phyloP scores from a whole-genome alignment of 2,888 invertebrate genomes.

The Dasysyrphus tricinctus region DNA sequence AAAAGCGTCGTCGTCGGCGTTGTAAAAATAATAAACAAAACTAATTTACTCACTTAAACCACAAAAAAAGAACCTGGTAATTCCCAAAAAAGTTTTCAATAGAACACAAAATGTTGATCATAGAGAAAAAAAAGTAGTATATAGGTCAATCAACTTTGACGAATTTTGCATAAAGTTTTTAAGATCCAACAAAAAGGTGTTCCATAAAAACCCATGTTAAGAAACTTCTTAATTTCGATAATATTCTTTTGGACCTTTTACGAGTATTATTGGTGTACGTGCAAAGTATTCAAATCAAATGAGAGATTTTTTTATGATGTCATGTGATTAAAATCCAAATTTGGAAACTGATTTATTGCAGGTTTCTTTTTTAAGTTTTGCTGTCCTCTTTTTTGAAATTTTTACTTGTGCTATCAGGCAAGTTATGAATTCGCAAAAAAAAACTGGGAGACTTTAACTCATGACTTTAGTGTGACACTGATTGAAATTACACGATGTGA shows the following conservation, averaged over 20 bases:
- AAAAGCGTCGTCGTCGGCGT: neutral
- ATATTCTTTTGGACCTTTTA: neutral
- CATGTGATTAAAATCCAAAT: constrained; percentile 67
- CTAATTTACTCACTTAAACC: neutral
- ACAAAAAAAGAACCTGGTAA: neutral
- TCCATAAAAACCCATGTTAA: constrained; percentile 39
- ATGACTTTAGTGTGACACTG: too few species aligned
- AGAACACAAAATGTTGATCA: neutral
- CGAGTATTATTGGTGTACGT: neutral
- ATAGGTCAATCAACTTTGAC: constrained; percentile 66
- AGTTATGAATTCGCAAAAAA: neutral
- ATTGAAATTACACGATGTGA: too few species aligned
- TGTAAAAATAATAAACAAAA: neutral
- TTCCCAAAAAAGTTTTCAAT: constrained; percentile 7
- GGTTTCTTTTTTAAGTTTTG: constrained; percentile 23
- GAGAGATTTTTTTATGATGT: constrained; percentile 55
- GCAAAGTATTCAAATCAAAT: constrained; percentile 13
- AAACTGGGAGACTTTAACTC: too few species aligned
- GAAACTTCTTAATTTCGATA: constrained; percentile 22
- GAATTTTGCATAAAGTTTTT: constrained; percentile 37
- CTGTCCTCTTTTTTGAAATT: neutral
- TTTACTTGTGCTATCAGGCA: neutral
- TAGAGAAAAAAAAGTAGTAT: constrained; percentile 14
- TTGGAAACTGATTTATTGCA: constrained; percentile 62
- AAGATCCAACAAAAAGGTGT: constrained; percentile 26